Evolutionary conservation across 37 sponge, comb jelly and placozoan genomes (phyloP).

Genomic region (Cliona cf. orientalis): DNA sequence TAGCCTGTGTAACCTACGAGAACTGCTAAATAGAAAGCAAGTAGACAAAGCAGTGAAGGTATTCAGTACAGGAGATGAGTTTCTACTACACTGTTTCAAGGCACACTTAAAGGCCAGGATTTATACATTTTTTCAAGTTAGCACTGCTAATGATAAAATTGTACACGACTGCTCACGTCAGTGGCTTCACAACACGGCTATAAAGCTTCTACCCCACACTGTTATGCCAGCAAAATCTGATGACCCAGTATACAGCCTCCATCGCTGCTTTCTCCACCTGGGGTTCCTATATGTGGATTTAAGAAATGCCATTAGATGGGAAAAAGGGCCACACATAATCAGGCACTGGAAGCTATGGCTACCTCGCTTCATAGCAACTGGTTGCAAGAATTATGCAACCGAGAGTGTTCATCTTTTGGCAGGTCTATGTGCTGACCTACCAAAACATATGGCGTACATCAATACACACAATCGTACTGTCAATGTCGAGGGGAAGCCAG

Average conservation of each 20-base stretch:
- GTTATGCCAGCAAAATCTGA: background rate
- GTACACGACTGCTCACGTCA: background rate
- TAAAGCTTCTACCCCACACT: background rate
- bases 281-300: constrained; percentile 21
- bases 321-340: constrained; percentile 30
- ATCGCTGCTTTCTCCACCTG: constrained; percentile 16
- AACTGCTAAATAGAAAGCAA: background rate
- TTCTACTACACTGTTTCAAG: constrained; percentile 12
- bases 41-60: constrained; percentile 23
- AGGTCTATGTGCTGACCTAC: constrained; percentile 6
- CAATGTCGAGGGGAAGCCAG: constrained; percentile 25
- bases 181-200: constrained; percentile 24
- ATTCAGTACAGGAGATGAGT: constrained; percentile 35
- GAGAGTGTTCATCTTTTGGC: constrained; percentile 28
- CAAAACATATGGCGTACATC: constrained; percentile 51
- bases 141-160: background rate
- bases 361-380: constrained; percentile 18
- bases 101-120: constrained; percentile 13
- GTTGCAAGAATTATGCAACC: constrained; percentile 2
- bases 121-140: background rate
- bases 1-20: constrained; percentile 19
- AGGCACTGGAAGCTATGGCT: constrained; percentile 39
- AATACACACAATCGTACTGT: constrained; percentile 39
- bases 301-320: constrained; percentile 20
- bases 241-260: constrained; percentile 8